Conservation (phyloP, 2,888 invertebrate species). For the Agrotis puta region DNA sequence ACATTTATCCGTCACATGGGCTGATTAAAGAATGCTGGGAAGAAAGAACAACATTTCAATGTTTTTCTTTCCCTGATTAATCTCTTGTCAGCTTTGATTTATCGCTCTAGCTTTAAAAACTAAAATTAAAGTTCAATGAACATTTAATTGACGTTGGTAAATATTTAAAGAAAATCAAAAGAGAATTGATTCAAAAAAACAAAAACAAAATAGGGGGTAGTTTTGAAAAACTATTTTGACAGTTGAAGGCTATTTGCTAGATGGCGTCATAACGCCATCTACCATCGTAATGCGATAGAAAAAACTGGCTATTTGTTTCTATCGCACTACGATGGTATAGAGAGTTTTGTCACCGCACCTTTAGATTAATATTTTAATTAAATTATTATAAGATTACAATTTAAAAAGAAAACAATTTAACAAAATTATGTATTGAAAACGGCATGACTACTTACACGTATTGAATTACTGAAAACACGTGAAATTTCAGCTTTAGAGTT, state of each 20-base stretch:
- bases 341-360: neutral
- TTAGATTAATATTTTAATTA: too few relatives aligned
- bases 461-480: conserved; percentile 26
- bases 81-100: conserved; percentile 2
- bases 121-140: neutral
- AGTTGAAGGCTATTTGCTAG: neutral
- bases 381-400: neutral
- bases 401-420: neutral
- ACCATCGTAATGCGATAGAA: too few relatives aligned
- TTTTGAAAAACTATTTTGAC: neutral
- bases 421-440: neutral
- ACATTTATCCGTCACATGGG: too few relatives aligned
- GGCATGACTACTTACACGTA: neutral
- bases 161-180: neutral
- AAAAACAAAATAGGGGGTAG: neutral
- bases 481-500: conserved; percentile 4
- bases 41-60: too few relatives aligned
- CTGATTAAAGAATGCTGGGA: neutral
- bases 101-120: neutral
- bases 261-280: too few relatives aligned
- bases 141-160: neutral
- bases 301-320: too few relatives aligned
- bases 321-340: too few relatives aligned
- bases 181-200: too few relatives aligned
- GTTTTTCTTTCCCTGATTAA: neutral